These are phyloP conservation scores for Petaurus breviceps DNA, from an alignment of 2,113 vertebrate genomes.

Conservation along the genomic window DNA sequence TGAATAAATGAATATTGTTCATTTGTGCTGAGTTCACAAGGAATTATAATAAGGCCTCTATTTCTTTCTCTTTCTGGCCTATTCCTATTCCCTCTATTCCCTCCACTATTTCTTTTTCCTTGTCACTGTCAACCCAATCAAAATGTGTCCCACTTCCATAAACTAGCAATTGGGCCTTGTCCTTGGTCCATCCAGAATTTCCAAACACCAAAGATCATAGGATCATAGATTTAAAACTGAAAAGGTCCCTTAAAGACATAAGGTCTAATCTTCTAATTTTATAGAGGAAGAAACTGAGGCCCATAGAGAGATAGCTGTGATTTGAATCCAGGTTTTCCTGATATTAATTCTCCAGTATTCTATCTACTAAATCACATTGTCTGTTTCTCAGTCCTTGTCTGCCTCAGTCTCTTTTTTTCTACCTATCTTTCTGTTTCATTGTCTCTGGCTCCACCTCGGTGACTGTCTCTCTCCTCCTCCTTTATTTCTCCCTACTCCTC, in stretches of 20 bases:
- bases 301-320: not conserved
- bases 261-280: not conserved
- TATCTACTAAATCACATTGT: not conserved
- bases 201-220: not conserved
- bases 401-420: not conserved
- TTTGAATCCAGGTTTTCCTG: not conserved
- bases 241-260: not conserved
- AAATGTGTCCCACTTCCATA: not conserved
- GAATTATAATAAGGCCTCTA: not conserved
- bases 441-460: not conserved
- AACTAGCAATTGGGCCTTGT: not conserved
- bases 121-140: not conserved
- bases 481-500: not conserved
- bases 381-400: not conserved
- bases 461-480: not conserved
- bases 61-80: conserved; percentile 1
- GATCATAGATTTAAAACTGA: not conserved
- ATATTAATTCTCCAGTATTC: not conserved
- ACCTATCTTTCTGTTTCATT: not conserved
- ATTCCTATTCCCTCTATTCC: not conserved
- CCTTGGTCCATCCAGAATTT: not conserved
- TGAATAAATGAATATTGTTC: conserved; percentile 11
- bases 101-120: not conserved
- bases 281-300: not conserved
- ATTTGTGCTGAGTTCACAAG: not conserved